These are phyloP conservation scores for Formica selysi DNA, from an alignment of 1,140 invertebrate species.

Conservation along the genomic window DNA sequence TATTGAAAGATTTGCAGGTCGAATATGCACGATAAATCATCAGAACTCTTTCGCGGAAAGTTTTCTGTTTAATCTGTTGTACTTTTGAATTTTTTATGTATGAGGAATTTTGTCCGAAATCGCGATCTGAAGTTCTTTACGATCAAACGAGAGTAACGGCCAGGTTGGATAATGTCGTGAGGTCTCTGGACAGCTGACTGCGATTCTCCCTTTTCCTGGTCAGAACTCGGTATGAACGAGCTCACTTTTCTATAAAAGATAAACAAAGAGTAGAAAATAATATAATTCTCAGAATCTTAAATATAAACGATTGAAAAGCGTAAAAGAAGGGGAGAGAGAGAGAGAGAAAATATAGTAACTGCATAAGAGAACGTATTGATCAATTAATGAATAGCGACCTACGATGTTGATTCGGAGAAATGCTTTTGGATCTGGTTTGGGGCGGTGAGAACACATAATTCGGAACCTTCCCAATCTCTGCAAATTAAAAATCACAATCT, in stretches of 20 bases:
- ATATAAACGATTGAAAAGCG: neutral
- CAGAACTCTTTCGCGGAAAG: neutral
- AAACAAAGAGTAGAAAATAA: neutral
- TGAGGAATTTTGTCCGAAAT: conserved; percentile 64
- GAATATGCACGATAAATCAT: neutral
- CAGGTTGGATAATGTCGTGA: neutral
- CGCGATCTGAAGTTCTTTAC: conserved; percentile 20
- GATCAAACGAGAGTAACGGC: conserved; percentile 15
- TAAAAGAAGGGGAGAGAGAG: neutral
- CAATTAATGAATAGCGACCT: conserved; percentile 73
- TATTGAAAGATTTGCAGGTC: conserved; percentile 4
- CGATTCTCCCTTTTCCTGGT: conserved; percentile 21
- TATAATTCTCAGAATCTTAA: neutral
- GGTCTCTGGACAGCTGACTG: neutral
- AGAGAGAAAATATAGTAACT: neutral
- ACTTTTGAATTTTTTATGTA: conserved; percentile 66
- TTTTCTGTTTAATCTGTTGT: conserved; percentile 47
- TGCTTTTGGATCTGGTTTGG: conserved; percentile 71
- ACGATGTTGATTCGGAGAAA: conserved; percentile 70
- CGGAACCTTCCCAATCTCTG: conserved; percentile 74
- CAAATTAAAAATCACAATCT: conserved; percentile 46
- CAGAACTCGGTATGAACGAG: conserved; percentile 61
- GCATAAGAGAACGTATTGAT: conserved; percentile 18
- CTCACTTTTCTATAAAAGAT: conserved; percentile 63
- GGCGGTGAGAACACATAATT: conserved; percentile 80